Evolutionary conservation across 2,797 vertebrate genomes (phyloP), one percentile per base, ranked within the genome.

Genomic region (Enoplosus armatus): DNA sequence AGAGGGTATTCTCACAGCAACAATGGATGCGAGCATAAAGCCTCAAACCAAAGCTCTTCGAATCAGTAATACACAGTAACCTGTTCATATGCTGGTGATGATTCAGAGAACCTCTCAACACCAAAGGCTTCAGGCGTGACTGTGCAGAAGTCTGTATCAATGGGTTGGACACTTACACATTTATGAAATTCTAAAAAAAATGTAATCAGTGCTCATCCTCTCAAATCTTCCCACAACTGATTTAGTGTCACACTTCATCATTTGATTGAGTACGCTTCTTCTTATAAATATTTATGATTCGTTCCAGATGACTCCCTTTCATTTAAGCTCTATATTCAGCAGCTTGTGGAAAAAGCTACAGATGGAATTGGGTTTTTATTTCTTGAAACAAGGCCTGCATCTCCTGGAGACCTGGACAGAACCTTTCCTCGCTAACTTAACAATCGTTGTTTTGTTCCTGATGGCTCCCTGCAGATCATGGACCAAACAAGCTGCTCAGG

Each of bases 381-480:
- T 51, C 50, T 39, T 3, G 5, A 24, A 58, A 37, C 27, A 8
- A n/a, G 27, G 58, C 20, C 20, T 31, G 15, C 15, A 43, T 51
- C 20, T 59, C 88, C 90, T 76, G 14, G 18, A 94, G 89, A 90
- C 85, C 86, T 77, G 87, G 85, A 83, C 87, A 85, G 62, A 94
- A 91, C 35, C 31, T 33, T 5, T 92, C 64, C 78, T 94, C 75
- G 93, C 90, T 72, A 90, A 93, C 90, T 91, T 93, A 79, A 92
- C 87, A 48, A 62, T 88, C 27, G 48, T 94, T 78, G 81, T 92
- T 78, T 87, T 95, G 90, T 82, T 94, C 91, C 91, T 95, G 41
- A 43, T 94, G 29, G 86, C 89, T 79, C 89, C 90, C 86, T 93
- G 92, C 82, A 90, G 91, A 90, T 92, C 90, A 43, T 86, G 90